Evolutionary conservation across 2,888 invertebrate genomes (phyloP).

Genomic region (Rhodophaea formosa): DNA sequence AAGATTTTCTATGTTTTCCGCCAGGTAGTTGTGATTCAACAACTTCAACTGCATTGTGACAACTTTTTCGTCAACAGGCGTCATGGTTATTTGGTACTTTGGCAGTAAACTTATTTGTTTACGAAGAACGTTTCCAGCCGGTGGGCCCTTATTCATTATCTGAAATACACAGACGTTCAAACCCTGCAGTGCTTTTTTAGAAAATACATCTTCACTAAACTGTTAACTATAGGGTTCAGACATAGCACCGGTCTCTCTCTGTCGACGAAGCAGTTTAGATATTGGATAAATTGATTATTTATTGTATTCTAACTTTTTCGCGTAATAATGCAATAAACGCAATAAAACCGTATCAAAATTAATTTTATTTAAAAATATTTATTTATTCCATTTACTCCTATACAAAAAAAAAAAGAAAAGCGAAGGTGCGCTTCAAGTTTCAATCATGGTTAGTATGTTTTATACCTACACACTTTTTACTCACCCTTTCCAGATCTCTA

Average conservation of each 20-base stretch:
- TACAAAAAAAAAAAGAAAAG: too few species aligned
- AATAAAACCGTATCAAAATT: too few species aligned
- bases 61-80: constrained; percentile 50
- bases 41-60: constrained; percentile 57
- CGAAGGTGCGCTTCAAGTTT: too few species aligned
- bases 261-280: too few species aligned
- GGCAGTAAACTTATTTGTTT: constrained; percentile 84
- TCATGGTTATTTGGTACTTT: constrained; percentile 77
- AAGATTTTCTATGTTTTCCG: constrained; percentile 59
- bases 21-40: constrained; percentile 66
- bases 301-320: too few species aligned
- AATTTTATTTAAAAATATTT: neutral
- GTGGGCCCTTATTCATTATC: constrained; percentile 87
- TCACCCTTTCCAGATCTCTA: constrained; percentile 86
- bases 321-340: too few species aligned
- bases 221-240: too few species aligned
- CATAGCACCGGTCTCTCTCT: too few species aligned
- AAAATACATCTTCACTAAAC: too few species aligned
- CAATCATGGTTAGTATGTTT: too few species aligned
- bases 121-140: constrained; percentile 85
- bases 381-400: neutral
- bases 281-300: too few species aligned
- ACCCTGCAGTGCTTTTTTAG: too few species aligned
- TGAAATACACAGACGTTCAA: constrained; percentile 39
- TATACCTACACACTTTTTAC: constrained; percentile 18